phyloP scores from a whole-genome alignment of 2,888 invertebrate species.

The Pinctada fucata region DNA sequence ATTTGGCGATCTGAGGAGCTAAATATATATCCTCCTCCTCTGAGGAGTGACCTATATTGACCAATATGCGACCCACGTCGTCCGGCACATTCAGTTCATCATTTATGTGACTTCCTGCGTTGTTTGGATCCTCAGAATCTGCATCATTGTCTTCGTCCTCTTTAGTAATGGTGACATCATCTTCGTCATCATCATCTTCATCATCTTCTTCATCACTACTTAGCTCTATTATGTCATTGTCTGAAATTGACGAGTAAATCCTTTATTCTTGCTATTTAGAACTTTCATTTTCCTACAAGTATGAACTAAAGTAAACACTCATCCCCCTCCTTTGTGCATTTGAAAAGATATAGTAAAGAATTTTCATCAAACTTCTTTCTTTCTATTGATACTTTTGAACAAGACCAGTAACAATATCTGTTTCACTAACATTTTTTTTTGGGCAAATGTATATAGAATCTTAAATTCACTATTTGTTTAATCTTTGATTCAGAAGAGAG shows the following conservation, averaged over 20 bases:
- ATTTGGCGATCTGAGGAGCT: slow-evolving; percentile 90
- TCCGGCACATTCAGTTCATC: slow-evolving; percentile 94
- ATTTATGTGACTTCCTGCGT: slow-evolving; percentile 92
- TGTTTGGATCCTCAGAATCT: slow-evolving; percentile 94
- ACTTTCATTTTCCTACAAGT: neutral
- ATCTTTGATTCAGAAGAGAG: too few species aligned
- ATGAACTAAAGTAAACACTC: neutral
- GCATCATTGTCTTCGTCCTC: slow-evolving; percentile 78
- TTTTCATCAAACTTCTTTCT: too few species aligned
- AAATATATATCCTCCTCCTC: slow-evolving; percentile 94
- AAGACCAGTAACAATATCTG: too few species aligned
- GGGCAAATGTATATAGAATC: too few species aligned
- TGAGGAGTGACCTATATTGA: slow-evolving; percentile 95
- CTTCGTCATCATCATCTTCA: slow-evolving; percentile 76
- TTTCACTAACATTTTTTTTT: too few species aligned
- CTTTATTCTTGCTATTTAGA: too few species aligned
- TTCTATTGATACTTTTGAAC: too few species aligned
- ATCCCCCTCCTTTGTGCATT: neutral
- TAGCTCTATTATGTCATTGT: slow-evolving; percentile 58
- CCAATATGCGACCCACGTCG: slow-evolving; percentile 92
- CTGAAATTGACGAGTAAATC: slow-evolving; percentile 5
- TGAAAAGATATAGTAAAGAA: too few species aligned
- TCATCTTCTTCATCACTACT: slow-evolving; percentile 78
- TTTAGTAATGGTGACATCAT: slow-evolving; percentile 76
- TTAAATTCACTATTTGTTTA: too few species aligned